Base-by-base conservation (phyloP, 1,140 invertebrate genomes). In the Lepidurus packardi region DNA sequence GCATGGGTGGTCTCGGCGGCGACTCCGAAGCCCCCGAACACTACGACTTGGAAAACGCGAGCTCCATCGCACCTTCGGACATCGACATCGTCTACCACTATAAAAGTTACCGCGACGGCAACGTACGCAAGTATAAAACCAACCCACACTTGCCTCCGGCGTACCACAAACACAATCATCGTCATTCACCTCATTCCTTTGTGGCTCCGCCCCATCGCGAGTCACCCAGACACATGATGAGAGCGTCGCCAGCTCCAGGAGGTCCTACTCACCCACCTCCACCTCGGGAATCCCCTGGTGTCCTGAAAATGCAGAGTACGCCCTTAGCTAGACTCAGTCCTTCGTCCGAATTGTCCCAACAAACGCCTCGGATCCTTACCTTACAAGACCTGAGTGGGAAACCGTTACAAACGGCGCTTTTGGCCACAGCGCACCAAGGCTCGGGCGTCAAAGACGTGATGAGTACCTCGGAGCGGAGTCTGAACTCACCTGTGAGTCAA, bases 1-100 rank as follows among this genome's bases (percentile, higher is more conserved):
- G 86, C 92, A 47, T 89, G 89, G 78, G 89, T 90, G 80, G 65
- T 10, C 34, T 78, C 16, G 47, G 43, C 43, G 84, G 91, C 76
- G 91, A 93, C 83, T 91, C 92, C 0, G 95, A 97, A 84, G 89
- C 93, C 80, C 95, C 95, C 0, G 96, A 98, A 84, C 96, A 97
- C 83, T 98, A 98, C 83, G 96, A 98, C 84, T 86, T 98, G 77
- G 96, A 98, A 85, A 98, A 98, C 85, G 95, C 96, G 1, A 97
- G 95, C 84, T 97, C 94, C 0, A 98, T 98, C 81, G 97, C 97
- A 1, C 96, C 97, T 0, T 97, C 95, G 11, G 97, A 98, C 84
- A 97, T 98, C 80, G 96, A 98, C 83, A 94, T 98, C 79, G 94
- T 97, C 1, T 96, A 96, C 82, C 96, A 98, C 84, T 98, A 98